phyloP scores from a whole-genome alignment of 2,113 vertebrate species.

The Albula goreensis region DNA sequence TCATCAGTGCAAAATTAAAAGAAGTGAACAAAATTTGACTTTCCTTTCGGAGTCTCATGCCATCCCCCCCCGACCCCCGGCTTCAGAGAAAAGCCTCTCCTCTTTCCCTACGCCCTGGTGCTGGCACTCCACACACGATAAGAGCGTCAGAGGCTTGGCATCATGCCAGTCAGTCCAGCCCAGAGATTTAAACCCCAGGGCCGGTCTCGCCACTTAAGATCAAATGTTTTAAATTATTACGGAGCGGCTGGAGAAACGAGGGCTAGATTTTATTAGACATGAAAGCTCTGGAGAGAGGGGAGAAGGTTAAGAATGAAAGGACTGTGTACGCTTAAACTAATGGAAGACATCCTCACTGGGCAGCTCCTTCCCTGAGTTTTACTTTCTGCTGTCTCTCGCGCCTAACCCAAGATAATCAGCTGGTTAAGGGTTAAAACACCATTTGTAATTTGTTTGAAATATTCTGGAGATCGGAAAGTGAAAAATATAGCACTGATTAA shows the following conservation, averaged over 20 bases:
- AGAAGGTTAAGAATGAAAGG: constrained; percentile 10
- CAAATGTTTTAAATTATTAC: constrained; percentile 40
- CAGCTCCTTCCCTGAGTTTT: background rate
- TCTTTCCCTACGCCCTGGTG: background rate
- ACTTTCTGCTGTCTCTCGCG: background rate
- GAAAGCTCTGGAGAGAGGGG: constrained; percentile 15
- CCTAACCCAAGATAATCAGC: background rate
- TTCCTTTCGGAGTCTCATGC: too few relatives aligned
- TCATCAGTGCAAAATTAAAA: too few relatives aligned
- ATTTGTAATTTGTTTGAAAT: background rate
- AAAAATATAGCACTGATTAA: too few relatives aligned
- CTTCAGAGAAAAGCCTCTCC: background rate
- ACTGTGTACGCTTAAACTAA: constrained; percentile 16
- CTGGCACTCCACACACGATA: background rate
- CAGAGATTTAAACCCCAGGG: constrained; percentile 22
- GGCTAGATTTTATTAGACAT: constrained; percentile 26
- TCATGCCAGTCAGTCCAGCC: constrained; percentile 8
- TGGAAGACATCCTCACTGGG: constrained; percentile 14
- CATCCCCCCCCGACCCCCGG: too few relatives aligned
- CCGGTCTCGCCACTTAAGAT: constrained; percentile 38
- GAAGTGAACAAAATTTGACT: too few relatives aligned
- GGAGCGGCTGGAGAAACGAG: background rate
- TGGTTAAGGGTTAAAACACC: background rate
- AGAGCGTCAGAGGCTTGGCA: constrained; percentile 1
- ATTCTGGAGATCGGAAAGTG: background rate